Percentiles rank a stretch among this genome's conserved stretches.
Conservation (phyloP, 2,797 vertebrate species). For the Bufotes viridis region DNA sequence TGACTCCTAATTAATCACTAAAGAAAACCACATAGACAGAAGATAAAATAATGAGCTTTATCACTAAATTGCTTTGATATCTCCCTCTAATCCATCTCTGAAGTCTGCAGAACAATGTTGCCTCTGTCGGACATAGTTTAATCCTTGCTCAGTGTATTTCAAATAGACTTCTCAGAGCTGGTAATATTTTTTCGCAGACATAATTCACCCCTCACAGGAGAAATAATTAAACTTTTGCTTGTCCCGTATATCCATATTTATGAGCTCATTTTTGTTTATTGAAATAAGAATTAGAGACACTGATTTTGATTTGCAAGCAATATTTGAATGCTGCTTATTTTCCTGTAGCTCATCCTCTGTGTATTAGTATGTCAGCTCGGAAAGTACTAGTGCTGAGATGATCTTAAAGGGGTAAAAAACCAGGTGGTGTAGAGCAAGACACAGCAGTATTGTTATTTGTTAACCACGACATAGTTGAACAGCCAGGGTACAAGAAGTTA, state of each 20-base stretch:
- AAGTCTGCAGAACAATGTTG: slow-evolving; percentile 44
- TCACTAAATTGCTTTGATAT: slow-evolving; percentile 37
- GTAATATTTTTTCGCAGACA: slow-evolving; percentile 28
- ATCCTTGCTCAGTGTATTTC: slow-evolving; percentile 47
- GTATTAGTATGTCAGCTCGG: not conserved
- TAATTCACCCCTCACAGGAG: slow-evolving; percentile 29
- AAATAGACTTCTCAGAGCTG: slow-evolving; percentile 43
- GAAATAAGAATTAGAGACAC: slow-evolving; percentile 30
- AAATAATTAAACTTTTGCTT: slow-evolving; percentile 42
- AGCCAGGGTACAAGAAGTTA: not conserved
- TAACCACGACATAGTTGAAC: not conserved
- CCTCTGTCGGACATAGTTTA: slow-evolving; percentile 44
- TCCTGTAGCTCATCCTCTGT: not conserved
- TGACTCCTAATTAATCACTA: slow-evolving; percentile 29
- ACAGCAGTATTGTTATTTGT: not conserved
- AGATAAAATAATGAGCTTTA: slow-evolving; percentile 48
- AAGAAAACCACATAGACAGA: slow-evolving; percentile 29
- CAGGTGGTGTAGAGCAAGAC: not conserved
- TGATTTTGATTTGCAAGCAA: slow-evolving; percentile 36
- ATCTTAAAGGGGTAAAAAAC: not conserved
- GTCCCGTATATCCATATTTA: slow-evolving; percentile 41
- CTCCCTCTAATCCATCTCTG: slow-evolving; percentile 42
- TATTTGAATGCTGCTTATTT: slow-evolving; percentile 14
- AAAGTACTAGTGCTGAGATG: not conserved
- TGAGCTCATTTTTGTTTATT: slow-evolving; percentile 34